phyloP scores from a whole-genome alignment of 2,888 invertebrate genomes.

The Drosophila percnosoma region DNA sequence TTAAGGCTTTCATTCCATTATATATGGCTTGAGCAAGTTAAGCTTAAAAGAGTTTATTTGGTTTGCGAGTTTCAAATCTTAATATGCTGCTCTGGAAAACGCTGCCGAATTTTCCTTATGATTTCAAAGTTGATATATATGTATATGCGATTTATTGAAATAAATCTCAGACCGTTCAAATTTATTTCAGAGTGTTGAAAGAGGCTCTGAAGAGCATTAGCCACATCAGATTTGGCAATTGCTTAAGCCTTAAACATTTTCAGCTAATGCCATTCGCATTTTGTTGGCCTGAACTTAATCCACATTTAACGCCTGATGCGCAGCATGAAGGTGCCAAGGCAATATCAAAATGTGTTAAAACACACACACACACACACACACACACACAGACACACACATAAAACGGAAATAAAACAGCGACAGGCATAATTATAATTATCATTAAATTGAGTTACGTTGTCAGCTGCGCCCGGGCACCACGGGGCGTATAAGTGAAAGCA shows the following conservation, averaged over 20 bases:
- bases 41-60: background rate
- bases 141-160: background rate
- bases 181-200: background rate
- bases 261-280: constrained; percentile 56
- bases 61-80: background rate
- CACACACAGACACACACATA: constrained; percentile 14
- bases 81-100: background rate
- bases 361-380: constrained; percentile 16
- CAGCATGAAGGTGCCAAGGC: constrained; percentile 44
- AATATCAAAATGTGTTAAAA: constrained; percentile 33
- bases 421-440: constrained; percentile 76
- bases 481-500: constrained; percentile 55
- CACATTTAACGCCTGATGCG: constrained; percentile 53
- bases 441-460: constrained; percentile 73
- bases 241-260: constrained; percentile 23
- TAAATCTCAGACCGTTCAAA: background rate
- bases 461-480: constrained; percentile 46
- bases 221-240: background rate
- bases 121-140: no score
- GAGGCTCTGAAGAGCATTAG: background rate
- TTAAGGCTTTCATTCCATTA: background rate
- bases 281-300: constrained; percentile 38
- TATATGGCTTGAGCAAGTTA: background rate
- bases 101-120: background rate
- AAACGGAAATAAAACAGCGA: constrained; percentile 53